Evolutionary conservation across 2,113 vertebrate species (phyloP).

Genomic region (Thermophis baileyi): DNA sequence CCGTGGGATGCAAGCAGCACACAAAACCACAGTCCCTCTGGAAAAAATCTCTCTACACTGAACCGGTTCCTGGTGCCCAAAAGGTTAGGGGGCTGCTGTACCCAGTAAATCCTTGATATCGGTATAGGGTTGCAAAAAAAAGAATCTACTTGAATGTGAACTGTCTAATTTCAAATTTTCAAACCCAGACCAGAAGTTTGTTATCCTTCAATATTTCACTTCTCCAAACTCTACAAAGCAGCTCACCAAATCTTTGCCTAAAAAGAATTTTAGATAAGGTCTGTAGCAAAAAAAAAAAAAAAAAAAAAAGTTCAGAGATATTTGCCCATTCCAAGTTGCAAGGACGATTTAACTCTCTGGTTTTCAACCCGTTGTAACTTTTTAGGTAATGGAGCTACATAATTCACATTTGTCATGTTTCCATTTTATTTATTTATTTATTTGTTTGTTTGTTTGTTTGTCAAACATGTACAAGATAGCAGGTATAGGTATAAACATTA

Average conservation of each 20-base stretch:
- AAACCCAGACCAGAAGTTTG: background rate
- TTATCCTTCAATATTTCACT: background rate
- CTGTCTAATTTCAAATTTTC: background rate
- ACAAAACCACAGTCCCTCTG: too few species aligned
- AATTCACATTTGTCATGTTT: background rate
- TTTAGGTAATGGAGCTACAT: background rate
- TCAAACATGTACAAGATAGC: too few species aligned
- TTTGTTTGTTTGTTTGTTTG: too few species aligned
- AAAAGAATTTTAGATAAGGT: background rate
- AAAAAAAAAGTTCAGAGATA: too few species aligned
- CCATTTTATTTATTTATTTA: too few species aligned
- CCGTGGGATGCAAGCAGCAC: too few species aligned
- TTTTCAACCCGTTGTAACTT: background rate
- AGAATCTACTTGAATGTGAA: background rate
- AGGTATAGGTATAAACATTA: too few species aligned
- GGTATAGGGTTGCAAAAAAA: background rate
- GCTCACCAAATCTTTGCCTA: background rate
- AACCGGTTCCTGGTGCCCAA: too few species aligned
- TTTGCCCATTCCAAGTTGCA: background rate
- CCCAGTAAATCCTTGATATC: background rate
- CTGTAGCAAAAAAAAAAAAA: too few species aligned
- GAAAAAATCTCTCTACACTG: too few species aligned
- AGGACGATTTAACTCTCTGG: background rate
- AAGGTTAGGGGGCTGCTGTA: too few species aligned
- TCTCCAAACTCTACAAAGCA: background rate